Percentiles rank a stretch among this genome's conserved stretches.
Evolutionary conservation across 2,113 vertebrate species (phyloP).

Genomic region (Hemiprocne comata): DNA sequence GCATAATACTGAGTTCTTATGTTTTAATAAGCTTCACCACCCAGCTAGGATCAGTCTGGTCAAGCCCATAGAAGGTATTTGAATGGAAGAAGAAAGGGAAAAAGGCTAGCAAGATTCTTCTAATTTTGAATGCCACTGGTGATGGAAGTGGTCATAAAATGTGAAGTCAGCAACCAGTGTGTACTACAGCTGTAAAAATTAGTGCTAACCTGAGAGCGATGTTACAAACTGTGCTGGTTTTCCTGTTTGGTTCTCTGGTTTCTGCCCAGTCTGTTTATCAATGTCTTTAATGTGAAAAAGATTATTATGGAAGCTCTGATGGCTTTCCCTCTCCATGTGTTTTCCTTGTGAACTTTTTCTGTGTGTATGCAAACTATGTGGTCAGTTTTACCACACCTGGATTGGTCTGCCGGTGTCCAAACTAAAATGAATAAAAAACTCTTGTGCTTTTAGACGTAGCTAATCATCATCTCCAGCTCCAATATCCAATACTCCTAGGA

Average conservation of each 20-base stretch:
- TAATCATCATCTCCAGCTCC: background rate
- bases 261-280: background rate
- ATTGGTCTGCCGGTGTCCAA: background rate
- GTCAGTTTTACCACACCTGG: background rate
- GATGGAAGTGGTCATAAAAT: background rate
- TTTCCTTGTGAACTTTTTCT: background rate
- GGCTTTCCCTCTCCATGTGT: accelerated
- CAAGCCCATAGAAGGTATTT: background rate
- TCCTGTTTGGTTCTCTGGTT: background rate
- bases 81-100: background rate
- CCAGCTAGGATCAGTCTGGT: background rate
- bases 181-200: background rate
- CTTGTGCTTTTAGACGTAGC: background rate
- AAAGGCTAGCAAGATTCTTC: background rate
- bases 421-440: background rate
- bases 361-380: background rate
- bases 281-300: background rate
- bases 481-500: background rate
- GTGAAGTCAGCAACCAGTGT: background rate
- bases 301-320: background rate
- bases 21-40: background rate
- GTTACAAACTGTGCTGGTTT: background rate
- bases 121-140: background rate
- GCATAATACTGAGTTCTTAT: background rate
- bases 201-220: background rate